Conservation (phyloP, 2,888 invertebrate species). For the Merodon equestris region DNA sequence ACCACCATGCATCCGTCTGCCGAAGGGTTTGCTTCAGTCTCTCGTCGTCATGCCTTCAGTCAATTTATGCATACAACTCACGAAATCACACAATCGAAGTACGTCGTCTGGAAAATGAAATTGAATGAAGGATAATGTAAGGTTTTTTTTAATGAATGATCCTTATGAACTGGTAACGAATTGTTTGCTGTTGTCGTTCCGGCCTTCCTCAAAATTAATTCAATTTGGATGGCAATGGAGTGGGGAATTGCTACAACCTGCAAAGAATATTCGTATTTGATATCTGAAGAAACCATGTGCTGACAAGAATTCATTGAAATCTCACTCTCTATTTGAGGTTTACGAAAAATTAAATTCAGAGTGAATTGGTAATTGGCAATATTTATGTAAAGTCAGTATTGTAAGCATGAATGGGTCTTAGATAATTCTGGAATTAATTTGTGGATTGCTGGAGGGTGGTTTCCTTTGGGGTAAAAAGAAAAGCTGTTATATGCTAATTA, state of each 20-base stretch:
- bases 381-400: no score
- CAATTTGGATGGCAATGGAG: constrained; percentile 36
- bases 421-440: no score
- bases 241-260: neutral
- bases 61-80: constrained; percentile 20
- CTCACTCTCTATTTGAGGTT: neutral
- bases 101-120: constrained; percentile 53
- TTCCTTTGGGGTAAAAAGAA: no score
- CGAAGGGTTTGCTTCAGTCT: constrained; percentile 25
- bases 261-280: constrained; percentile 13
- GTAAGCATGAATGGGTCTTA: no score
- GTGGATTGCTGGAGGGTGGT: no score
- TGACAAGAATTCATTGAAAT: constrained; percentile 4
- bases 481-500: no score
- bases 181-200: constrained; percentile 37
- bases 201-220: constrained; percentile 43
- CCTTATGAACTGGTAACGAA: constrained; percentile 56
- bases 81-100: constrained; percentile 6
- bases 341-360: constrained; percentile 29
- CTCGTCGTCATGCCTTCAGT: neutral
- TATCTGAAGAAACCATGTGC: constrained; percentile 21
- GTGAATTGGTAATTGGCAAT: constrained; percentile 42
- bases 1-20: neutral
- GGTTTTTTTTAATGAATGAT: constrained; percentile 48
- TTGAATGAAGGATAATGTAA: constrained; percentile 64